phyloP scores from a whole-genome alignment of 2,797 vertebrate genomes.

The Takifugu ocellatus region DNA sequence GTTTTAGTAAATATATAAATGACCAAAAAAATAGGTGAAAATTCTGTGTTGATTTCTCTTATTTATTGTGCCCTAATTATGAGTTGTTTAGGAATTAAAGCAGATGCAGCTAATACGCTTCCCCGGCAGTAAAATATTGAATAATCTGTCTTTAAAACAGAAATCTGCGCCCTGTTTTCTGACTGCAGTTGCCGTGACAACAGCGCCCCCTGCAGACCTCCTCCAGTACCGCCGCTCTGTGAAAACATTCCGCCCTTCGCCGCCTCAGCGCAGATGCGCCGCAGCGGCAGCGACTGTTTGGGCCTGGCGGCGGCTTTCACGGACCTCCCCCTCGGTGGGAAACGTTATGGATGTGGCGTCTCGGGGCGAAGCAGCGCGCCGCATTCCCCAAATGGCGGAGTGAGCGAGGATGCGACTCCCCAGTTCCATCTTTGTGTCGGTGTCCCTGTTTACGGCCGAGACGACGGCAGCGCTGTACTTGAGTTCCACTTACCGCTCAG shows the following conservation, averaged over 20 bases:
- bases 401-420: constrained; percentile 90
- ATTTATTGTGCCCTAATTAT: too few relatives aligned
- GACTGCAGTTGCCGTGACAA: neutral
- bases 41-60: too few relatives aligned
- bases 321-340: constrained; percentile 9
- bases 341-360: constrained; percentile 41
- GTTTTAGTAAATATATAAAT: too few relatives aligned
- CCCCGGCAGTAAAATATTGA: too few relatives aligned
- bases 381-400: constrained; percentile 61
- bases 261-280: constrained; percentile 19
- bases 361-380: constrained; percentile 39
- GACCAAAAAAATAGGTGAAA: too few relatives aligned
- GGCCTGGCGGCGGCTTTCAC: constrained; percentile 9
- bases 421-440: constrained; percentile 89
- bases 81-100: too few relatives aligned
- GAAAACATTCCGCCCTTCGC: constrained; percentile 25
- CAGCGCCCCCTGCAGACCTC: constrained; percentile 53
- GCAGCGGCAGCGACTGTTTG: constrained; percentile 12
- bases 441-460: constrained; percentile 91
- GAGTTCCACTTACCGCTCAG: constrained; percentile 86
- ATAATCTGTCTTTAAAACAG: too few relatives aligned
- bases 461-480: constrained; percentile 87
- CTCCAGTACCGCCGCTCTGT: constrained; percentile 9
- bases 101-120: too few relatives aligned
- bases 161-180: neutral